Percentiles rank a stretch among this genome's conserved stretches.
phyloP scores from a whole-genome alignment of 1,140 invertebrate species.

The Solenopsis fugax region DNA sequence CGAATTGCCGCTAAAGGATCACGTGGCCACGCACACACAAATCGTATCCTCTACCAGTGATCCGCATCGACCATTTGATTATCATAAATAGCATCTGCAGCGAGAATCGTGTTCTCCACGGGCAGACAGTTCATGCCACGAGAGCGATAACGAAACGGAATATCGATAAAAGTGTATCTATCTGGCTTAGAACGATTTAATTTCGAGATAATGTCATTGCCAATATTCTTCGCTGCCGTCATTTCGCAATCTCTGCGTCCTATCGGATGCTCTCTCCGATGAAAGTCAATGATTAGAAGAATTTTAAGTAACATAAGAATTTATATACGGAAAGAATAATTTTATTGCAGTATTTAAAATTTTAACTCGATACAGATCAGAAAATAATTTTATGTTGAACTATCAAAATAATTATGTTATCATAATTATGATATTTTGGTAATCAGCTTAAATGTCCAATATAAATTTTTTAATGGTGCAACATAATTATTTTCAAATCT shows the following conservation, averaged over 20 bases:
- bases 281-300: neutral
- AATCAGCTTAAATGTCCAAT: too few relatives aligned
- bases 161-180: conserved; percentile 56
- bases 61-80: conserved; percentile 45
- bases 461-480: too few relatives aligned
- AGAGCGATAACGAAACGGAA: conserved; percentile 38
- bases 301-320: neutral
- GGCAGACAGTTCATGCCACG: conserved; percentile 36
- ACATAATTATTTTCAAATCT: too few relatives aligned
- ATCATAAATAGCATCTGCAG: conserved; percentile 50
- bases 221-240: neutral
- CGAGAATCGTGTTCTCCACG: conserved; percentile 44
- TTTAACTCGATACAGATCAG: too few relatives aligned
- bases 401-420: too few relatives aligned
- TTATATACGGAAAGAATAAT: neutral
- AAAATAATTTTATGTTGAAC: too few relatives aligned
- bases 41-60: conserved; percentile 7
- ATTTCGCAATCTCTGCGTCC: neutral
- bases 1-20: conserved; percentile 26
- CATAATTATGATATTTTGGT: too few relatives aligned
- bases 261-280: neutral
- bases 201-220: conserved; percentile 52
- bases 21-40: conserved; percentile 14
- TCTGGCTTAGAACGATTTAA: conserved; percentile 53
- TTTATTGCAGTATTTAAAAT: too few relatives aligned